phyloP scores from a whole-genome alignment of 2,797 vertebrate species.

The Atherinosoma microstoma region DNA sequence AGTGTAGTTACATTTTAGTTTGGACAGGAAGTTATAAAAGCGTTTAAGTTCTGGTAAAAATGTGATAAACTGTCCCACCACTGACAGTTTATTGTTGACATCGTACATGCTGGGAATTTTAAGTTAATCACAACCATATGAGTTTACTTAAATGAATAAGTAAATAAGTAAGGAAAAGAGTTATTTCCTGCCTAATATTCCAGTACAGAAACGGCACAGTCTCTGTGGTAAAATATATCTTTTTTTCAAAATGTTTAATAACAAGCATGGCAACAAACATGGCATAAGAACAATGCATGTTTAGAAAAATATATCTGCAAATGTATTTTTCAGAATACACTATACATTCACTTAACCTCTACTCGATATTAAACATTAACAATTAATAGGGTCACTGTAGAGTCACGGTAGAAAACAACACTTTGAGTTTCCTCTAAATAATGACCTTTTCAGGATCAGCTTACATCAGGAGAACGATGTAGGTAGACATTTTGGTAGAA shows the following conservation, averaged over 20 bases:
- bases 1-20: not conserved
- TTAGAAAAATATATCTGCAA: constrained; percentile 86
- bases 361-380: constrained; percentile 78
- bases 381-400: constrained; percentile 51
- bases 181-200: constrained; percentile 14
- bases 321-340: constrained; percentile 78
- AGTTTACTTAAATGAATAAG: too few species aligned
- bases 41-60: not conserved
- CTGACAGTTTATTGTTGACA: not conserved
- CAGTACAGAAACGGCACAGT: constrained; percentile 46
- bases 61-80: too few species aligned
- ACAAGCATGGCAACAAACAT: constrained; percentile 80
- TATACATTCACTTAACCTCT: constrained; percentile 75
- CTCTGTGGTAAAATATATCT: constrained; percentile 57
- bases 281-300: constrained; percentile 80
- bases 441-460: constrained; percentile 31
- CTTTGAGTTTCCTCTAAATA: constrained; percentile 32
- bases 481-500: constrained; percentile 41
- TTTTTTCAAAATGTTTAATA: constrained; percentile 82
- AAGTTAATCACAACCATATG: too few species aligned
- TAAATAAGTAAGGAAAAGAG: not conserved
- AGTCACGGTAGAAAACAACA: constrained; percentile 60
- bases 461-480: constrained; percentile 43
- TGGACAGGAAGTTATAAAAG: too few species aligned
- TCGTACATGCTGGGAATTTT: not conserved